Conservation (phyloP, 2,113 vertebrate genomes). For the Phaetusa simplex region DNA sequence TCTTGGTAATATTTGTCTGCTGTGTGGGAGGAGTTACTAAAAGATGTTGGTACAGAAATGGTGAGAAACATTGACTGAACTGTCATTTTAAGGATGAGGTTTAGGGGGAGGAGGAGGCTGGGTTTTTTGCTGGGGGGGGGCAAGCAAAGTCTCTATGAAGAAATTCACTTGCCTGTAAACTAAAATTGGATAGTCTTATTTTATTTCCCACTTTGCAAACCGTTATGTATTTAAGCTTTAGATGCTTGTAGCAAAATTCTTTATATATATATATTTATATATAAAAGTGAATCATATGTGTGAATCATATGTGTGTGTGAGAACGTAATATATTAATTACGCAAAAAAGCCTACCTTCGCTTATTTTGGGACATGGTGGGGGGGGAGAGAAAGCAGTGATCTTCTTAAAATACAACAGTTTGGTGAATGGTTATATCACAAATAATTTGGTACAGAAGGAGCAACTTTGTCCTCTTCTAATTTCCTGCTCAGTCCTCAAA, state of each 20-base stretch:
- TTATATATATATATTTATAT: not conserved
- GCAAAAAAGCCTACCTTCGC: not conserved
- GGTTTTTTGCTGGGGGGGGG: not conserved
- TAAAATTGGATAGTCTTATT: not conserved
- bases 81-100: not conserved
- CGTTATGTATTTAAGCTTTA: not conserved
- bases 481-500: not conserved
- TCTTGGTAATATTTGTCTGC: not conserved
- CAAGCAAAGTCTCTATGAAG: not conserved
- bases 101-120: not conserved
- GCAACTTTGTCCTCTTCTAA: not conserved
- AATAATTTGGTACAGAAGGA: not conserved
- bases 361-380: not conserved
- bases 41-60: not conserved
- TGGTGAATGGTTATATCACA: not conserved
- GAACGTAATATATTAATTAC: not conserved
- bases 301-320: conserved; percentile 13
- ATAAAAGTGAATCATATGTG: not conserved
- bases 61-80: not conserved
- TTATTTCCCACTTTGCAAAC: not conserved
- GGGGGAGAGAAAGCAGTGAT: not conserved
- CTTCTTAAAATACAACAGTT: not conserved
- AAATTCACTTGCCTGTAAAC: not conserved
- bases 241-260: not conserved
- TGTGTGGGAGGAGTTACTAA: not conserved